Evolutionary conservation across 1,140 invertebrate genomes (phyloP).

Genomic region (Oryzaephilus surinamensis): DNA sequence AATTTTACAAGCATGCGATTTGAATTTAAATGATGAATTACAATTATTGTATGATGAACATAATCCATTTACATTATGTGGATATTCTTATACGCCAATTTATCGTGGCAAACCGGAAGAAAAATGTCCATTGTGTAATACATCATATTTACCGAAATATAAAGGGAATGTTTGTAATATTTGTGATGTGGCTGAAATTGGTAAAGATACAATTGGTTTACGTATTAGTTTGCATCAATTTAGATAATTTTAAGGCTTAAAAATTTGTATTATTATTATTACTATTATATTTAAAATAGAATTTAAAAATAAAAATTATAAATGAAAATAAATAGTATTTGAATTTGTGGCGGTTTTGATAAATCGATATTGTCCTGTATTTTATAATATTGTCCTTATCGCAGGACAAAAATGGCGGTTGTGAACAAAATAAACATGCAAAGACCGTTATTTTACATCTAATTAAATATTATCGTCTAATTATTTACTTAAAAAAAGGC

Average conservation of each 20-base stretch:
- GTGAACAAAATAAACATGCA: slow-evolving; percentile 15
- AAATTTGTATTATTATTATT: neutral
- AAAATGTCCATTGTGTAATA: slow-evolving; percentile 89
- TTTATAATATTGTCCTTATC: too few species aligned
- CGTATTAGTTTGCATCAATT: slow-evolving; percentile 69
- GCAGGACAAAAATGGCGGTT: slow-evolving; percentile 14
- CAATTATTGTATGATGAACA: slow-evolving; percentile 91
- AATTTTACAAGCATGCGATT: slow-evolving; percentile 89
- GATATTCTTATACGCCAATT: slow-evolving; percentile 82
- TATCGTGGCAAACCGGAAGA: slow-evolving; percentile 92
- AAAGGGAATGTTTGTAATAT: slow-evolving; percentile 79
- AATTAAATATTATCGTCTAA: too few species aligned
- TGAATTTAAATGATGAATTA: slow-evolving; percentile 81
- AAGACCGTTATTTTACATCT: too few species aligned
- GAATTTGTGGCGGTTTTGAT: too few species aligned
- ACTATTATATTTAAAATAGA: neutral
- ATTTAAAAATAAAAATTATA: too few species aligned
- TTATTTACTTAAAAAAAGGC: slow-evolving; percentile 19
- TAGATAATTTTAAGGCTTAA: slow-evolving; percentile 33
- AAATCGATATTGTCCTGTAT: too few species aligned
- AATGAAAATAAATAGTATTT: too few species aligned
- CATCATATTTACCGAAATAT: slow-evolving; percentile 78
- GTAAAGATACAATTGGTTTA: slow-evolving; percentile 80
- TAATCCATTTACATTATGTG: slow-evolving; percentile 96
- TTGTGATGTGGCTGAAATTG: slow-evolving; percentile 82